Conservation (phyloP, 2,797 vertebrate species). For the Pseudochirops cupreus region DNA sequence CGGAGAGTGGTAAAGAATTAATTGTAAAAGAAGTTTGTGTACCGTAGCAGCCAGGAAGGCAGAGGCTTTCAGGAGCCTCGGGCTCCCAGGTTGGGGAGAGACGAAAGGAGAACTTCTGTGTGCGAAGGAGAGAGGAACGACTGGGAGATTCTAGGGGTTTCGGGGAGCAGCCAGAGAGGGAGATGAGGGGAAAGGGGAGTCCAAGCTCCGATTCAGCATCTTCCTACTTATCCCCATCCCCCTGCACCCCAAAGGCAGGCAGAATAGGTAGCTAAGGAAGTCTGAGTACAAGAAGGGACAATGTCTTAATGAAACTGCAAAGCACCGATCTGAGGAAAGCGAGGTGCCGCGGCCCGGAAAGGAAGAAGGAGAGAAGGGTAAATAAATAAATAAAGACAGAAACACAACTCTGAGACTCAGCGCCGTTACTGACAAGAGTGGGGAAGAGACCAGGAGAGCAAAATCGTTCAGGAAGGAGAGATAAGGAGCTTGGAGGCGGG, state of each 20-base stretch:
- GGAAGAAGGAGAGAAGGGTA: conserved; percentile 30
- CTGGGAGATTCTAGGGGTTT: neutral
- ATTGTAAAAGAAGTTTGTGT: conserved; percentile 65
- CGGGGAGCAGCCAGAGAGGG: neutral
- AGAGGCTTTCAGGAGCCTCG: conserved; percentile 42
- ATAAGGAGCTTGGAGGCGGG: conserved; percentile 48
- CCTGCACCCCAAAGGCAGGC: neutral
- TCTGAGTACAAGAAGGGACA: neutral
- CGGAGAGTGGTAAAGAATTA: conserved; percentile 48
- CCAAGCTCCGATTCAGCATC: conserved; percentile 5
- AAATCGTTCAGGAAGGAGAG: neutral
- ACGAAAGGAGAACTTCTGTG: neutral
- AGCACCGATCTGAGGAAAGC: conserved; percentile 39
- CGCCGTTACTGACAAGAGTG: conserved; percentile 50
- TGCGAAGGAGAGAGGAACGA: neutral
- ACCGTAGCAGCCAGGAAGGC: conserved; percentile 54
- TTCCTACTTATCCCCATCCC: neutral
- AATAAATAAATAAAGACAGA: conserved; percentile 34
- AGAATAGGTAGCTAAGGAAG: neutral
- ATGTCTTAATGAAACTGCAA: conserved; percentile 62
- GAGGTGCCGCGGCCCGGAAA: conserved; percentile 31
- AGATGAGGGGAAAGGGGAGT: neutral
- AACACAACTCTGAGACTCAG: neutral
- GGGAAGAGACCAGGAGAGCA: conserved; percentile 29
- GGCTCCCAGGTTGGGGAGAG: neutral